Percentiles rank a stretch among this genome's conserved stretches.
Evolutionary conservation across 53 echinoderm and acorn worm genomes (phyloP).

Genomic region (Crossaster papposus): DNA sequence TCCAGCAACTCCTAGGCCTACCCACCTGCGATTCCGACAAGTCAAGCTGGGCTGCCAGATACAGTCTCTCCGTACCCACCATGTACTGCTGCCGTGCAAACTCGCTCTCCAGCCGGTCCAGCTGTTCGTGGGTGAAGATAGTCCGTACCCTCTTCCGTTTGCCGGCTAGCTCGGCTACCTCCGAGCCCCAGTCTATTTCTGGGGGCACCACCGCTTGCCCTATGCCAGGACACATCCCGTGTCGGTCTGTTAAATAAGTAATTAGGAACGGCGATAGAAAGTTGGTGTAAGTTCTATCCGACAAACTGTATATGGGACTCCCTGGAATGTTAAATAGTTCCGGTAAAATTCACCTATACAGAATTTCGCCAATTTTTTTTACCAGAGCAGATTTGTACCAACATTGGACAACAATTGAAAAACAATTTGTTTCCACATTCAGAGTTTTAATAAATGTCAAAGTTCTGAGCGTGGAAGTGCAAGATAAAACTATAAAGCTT

Average conservation of each 20-base stretch:
- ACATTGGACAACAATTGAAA: too few species aligned
- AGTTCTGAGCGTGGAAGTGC: too few species aligned
- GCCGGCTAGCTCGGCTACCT: neutral
- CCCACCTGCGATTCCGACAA: slow-evolving; percentile 86
- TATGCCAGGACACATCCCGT: neutral
- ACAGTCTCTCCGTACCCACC: slow-evolving; percentile 83
- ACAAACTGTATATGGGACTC: too few species aligned
- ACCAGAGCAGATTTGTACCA: too few species aligned
- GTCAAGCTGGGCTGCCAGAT: slow-evolving; percentile 77
- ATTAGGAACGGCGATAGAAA: neutral
- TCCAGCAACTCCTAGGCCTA: neutral
- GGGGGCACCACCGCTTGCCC: neutral
- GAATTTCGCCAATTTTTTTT: too few species aligned
- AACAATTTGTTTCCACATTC: too few species aligned
- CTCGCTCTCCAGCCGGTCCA: slow-evolving; percentile 81
- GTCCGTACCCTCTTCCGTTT: slow-evolving; percentile 82
- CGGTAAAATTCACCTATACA: too few species aligned
- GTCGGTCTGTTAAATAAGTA: neutral
- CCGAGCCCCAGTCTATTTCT: neutral
- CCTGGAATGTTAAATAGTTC: too few species aligned
- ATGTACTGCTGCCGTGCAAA: slow-evolving; percentile 90
- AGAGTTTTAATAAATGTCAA: too few species aligned
- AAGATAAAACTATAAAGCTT: neutral
- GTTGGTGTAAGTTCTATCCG: too few species aligned
- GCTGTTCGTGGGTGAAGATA: slow-evolving; percentile 84